Evolutionary conservation across 2,888 invertebrate species (phyloP), one percentile per base, ranked within the genome.

Genomic region (Odontocolon sp.): DNA sequence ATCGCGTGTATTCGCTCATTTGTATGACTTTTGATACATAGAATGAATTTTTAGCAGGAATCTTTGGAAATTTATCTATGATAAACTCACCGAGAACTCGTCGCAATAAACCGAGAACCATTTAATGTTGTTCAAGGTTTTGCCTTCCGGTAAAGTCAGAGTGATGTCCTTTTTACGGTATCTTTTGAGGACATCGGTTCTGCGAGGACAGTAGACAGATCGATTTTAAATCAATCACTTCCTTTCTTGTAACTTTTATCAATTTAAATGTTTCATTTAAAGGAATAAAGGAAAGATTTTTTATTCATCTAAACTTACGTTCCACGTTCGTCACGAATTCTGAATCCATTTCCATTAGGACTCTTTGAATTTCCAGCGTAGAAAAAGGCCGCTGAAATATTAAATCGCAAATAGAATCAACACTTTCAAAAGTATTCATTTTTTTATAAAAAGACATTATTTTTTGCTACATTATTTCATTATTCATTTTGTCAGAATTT

Each of bases 61-160:
- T 36, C 36, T 23, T 31, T 11, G n/a, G 8, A 14, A 57, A 52
- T 52, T 11, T 18, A 26, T 23, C 26, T 42, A 67, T 4, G 16
- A 36, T n/a, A 67, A 84, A 93, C 94, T 94, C 87, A 97, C 97
- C 69, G 95, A 92, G 86, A 95, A 97, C 88, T 97, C 97, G 87
- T 97, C 96, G 90, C 97, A 98, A 96, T 97, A 98, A 36, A 98
- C 94, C 8, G 96, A 94, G 91, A 98, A 95, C 96, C 97, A 97
- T 88, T 94, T 94, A 88, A 97, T 93, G 90, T 96, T 96, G 84
- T 93, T 93, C 75, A 98, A 91, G 28, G 95, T 96, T 89, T 95
- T 95, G 52, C 97, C 96, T 83, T 97, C 97, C 0, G 98, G 98
- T 82, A 98, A 92, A 9, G 97, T 95, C 52, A 98, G 91, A 63